Evolutionary conservation across 2,797 vertebrate species (phyloP).

Genomic region (Falco berigora): DNA sequence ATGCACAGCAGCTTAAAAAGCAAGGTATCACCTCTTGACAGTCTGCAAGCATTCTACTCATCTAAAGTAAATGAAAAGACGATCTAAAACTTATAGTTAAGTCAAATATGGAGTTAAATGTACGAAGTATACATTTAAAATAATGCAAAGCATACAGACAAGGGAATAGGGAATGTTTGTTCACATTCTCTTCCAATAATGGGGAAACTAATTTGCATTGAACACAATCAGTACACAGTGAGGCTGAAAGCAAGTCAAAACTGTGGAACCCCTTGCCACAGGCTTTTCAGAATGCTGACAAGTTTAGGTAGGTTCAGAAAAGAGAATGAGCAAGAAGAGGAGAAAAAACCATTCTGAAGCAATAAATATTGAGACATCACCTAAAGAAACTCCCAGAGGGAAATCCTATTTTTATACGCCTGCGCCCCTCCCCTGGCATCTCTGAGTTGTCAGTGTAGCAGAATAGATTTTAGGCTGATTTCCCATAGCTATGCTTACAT

Average conservation of each 20-base stretch:
- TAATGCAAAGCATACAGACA: not conserved
- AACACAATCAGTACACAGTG: not conserved
- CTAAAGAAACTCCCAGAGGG: not conserved
- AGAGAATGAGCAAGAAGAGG: not conserved
- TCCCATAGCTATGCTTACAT: not conserved
- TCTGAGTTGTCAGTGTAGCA: not conserved
- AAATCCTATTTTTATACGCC: not conserved
- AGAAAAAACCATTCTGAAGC: not conserved
- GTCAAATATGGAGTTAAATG: not conserved
- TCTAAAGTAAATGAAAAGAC: not conserved
- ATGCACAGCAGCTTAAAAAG: not conserved
- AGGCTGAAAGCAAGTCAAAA: not conserved
- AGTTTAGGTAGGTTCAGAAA: not conserved
- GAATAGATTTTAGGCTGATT: not conserved
- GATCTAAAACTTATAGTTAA: not conserved
- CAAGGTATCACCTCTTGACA: not conserved
- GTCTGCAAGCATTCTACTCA: not conserved
- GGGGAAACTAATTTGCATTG: not conserved
- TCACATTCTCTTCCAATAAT: not conserved
- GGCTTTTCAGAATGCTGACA: not conserved
- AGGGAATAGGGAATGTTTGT: not conserved
- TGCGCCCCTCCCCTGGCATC: not conserved
- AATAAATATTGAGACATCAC: not conserved
- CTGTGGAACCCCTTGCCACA: not conserved
- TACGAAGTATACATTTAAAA: not conserved